A percentile compares a stretch with the other conserved stretches of the same genome.
Conservation (phyloP, 2,888 invertebrate genomes). For the Malthinus seriepunctatus region DNA sequence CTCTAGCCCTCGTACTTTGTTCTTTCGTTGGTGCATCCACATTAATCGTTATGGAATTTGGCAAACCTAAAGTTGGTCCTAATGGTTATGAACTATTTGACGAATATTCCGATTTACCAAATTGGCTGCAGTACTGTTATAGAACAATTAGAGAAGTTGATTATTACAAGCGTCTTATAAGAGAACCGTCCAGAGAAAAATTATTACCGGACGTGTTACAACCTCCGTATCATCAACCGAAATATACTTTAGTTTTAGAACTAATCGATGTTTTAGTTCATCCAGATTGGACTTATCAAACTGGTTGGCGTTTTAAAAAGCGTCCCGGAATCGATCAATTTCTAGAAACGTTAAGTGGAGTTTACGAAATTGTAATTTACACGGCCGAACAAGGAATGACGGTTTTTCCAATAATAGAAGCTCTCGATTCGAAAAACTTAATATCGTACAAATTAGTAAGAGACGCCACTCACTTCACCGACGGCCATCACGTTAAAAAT, state of each 20-base stretch:
- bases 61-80: constrained; percentile 71
- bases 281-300: constrained; percentile 98
- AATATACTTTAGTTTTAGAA: constrained; percentile 94
- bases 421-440: constrained; percentile 85
- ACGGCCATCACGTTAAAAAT: constrained; percentile 94
- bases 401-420: constrained; percentile 92
- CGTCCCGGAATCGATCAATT: constrained; percentile 96
- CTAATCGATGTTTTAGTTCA: constrained; percentile 95
- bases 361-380: constrained; percentile 95
- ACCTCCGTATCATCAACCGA: constrained; percentile 90
- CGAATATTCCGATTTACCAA: constrained; percentile 71
- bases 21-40: constrained; percentile 62
- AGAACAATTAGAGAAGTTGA: constrained; percentile 58
- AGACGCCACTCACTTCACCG: constrained; percentile 94
- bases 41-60: constrained; percentile 70
- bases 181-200: constrained; percentile 93
- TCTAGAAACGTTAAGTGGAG: constrained; percentile 64
- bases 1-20: constrained; percentile 59
- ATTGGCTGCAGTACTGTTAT: constrained; percentile 69
- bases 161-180: constrained; percentile 65
- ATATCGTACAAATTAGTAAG: constrained; percentile 91
- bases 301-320: constrained; percentile 98
- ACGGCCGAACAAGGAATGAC: constrained; percentile 97
- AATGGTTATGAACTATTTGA: constrained; percentile 74
- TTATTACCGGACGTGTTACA: constrained; percentile 90